Conservation (phyloP, 2,113 vertebrate genomes). For the Lepus europaeus region DNA sequence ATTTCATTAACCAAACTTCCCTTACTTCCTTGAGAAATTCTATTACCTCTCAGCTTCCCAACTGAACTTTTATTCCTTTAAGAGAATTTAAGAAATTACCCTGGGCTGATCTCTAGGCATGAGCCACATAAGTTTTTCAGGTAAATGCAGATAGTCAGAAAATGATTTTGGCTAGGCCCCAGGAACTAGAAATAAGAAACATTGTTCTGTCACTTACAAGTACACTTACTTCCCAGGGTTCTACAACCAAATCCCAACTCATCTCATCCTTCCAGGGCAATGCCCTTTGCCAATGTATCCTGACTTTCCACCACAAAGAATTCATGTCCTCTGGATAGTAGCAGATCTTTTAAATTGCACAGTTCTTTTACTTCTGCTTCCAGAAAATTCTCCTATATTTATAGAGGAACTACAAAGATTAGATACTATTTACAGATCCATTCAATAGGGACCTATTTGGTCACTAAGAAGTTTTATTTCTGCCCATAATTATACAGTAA, state of each 20-base stretch:
- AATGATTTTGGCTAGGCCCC: background rate
- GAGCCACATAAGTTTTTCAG: background rate
- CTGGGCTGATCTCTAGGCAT: background rate
- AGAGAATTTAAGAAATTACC: background rate
- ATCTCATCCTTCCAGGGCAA: too few relatives aligned
- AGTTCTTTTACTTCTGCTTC: background rate
- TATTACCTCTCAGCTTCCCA: background rate
- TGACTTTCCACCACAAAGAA: background rate
- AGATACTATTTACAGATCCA: background rate
- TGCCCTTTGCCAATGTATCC: background rate
- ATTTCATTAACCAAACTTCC: background rate
- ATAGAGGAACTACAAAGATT: background rate
- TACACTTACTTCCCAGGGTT: background rate
- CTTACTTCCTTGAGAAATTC: background rate
- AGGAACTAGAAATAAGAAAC: too few relatives aligned
- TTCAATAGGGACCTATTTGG: background rate
- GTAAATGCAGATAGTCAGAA: background rate
- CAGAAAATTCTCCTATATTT: background rate
- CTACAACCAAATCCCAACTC: background rate
- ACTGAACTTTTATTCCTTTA: background rate
- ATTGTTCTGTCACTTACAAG: background rate
- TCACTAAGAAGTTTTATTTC: background rate
- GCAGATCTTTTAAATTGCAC: background rate
- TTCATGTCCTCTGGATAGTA: background rate
- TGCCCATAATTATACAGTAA: background rate